Percentiles rank a stretch among this genome's conserved stretches.
Conservation (phyloP, 2,797 vertebrate species). For the Limnodromus scolopaceus region DNA sequence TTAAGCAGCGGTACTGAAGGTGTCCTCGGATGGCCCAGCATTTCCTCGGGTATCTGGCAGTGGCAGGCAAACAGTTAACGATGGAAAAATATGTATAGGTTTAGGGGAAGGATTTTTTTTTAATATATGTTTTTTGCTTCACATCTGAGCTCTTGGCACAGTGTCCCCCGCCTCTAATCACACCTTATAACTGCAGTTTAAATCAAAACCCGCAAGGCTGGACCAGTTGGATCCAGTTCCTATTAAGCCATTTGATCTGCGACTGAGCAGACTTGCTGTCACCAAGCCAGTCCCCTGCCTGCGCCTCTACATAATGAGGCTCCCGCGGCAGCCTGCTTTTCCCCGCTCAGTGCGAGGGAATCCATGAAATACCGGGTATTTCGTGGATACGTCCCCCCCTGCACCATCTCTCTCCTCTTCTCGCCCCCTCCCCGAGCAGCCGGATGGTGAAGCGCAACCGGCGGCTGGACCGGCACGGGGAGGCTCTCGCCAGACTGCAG, state of each 20-base stretch:
- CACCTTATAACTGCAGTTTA: constrained; percentile 53
- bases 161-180: background rate
- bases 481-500: background rate
- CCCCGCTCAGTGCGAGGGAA: background rate
- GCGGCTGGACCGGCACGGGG: fast-evolving
- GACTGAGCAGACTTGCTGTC: constrained; percentile 62
- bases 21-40: background rate
- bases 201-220: constrained; percentile 53
- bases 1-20: background rate
- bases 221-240: constrained; percentile 66
- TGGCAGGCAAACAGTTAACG: background rate
- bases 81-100: background rate
- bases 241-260: constrained; percentile 59
- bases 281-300: constrained; percentile 58
- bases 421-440: background rate
- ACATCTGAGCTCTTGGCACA: constrained; percentile 30
- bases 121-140: background rate
- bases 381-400: background rate
- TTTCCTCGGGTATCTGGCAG: background rate
- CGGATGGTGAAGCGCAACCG: background rate
- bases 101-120: background rate
- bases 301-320: background rate
- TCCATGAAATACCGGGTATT: background rate
- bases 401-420: background rate
- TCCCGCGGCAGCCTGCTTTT: background rate